phyloP scores from a whole-genome alignment of 2,797 vertebrate genomes.

The Gymnopithys bicolor region DNA sequence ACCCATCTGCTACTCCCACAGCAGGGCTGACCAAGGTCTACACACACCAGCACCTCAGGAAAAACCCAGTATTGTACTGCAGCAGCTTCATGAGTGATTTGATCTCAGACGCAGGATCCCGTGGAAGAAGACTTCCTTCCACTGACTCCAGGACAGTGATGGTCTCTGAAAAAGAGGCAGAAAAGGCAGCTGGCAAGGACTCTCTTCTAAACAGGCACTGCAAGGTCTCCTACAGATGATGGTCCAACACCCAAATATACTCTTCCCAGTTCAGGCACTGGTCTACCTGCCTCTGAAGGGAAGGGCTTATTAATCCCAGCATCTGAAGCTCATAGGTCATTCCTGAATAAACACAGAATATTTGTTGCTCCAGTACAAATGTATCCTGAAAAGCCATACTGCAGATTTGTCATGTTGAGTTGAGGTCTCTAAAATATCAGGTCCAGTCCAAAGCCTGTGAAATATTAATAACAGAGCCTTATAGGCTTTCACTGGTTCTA shows the following conservation, averaged over 20 bases:
- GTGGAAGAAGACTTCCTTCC: not conserved
- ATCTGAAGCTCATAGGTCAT: not conserved
- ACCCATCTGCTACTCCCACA: accelerated
- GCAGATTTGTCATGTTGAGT: not conserved
- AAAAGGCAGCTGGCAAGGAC: not conserved
- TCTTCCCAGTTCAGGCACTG: not conserved
- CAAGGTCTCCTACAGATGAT: not conserved
- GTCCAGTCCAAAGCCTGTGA: not conserved
- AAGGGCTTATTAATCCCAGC: not conserved
- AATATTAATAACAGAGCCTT: not conserved
- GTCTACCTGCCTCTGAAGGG: not conserved
- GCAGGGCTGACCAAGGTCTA: not conserved
- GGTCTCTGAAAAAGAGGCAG: not conserved
- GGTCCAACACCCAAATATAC: not conserved
- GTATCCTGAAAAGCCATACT: not conserved
- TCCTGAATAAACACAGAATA: not conserved
- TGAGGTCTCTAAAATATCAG: not conserved
- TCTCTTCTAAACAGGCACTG: not conserved
- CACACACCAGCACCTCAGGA: too few species aligned
- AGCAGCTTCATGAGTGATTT: not conserved
- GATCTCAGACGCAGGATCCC: not conserved
- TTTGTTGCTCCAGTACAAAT: not conserved
- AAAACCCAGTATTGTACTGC: not conserved
- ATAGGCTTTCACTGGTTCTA: not conserved
- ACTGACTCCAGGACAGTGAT: not conserved